These are phyloP conservation scores for Antechinus stuartii DNA, from an alignment of 2,113 vertebrate genomes.

Conservation along the genomic window DNA sequence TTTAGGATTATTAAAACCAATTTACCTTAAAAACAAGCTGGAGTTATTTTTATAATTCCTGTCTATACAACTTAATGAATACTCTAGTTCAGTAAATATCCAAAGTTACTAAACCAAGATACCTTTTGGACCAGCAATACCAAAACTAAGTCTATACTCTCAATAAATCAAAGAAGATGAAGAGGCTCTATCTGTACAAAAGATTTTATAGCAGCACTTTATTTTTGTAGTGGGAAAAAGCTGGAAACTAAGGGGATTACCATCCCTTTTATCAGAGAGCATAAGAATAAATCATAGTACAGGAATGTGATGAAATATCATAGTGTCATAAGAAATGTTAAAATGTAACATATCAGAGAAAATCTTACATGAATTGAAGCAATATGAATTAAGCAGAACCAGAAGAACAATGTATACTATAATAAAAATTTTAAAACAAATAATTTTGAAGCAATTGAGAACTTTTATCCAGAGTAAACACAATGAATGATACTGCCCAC, in stretches of 20 bases:
- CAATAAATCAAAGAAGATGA: not conserved
- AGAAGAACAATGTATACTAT: not conserved
- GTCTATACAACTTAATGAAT: not conserved
- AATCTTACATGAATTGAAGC: not conserved
- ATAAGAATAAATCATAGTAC: not conserved
- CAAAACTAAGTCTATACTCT: not conserved
- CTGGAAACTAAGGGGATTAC: not conserved
- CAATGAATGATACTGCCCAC: not conserved
- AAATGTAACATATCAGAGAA: not conserved
- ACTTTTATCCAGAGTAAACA: not conserved
- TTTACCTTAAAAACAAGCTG: not conserved
- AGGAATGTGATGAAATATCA: not conserved
- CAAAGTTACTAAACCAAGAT: not conserved
- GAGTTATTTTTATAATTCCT: not conserved
- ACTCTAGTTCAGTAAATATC: not conserved
- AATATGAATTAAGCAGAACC: not conserved
- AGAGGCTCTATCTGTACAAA: not conserved
- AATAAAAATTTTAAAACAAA: not conserved
- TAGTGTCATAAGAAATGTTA: not conserved
- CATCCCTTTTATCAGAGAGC: not conserved
- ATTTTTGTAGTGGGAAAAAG: not conserved
- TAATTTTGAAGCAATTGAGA: not conserved
- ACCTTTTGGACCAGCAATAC: not conserved
- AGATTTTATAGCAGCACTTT: not conserved
- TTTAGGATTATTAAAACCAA: not conserved